Evolutionary conservation across 1,140 invertebrate genomes (phyloP).

Genomic region (Bombyx mori): ASM3026992v2 NC_085129.1:4182501-4183000

Average conservation of each 20-base stretch:
- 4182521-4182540: too few relatives aligned
- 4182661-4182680: slow-evolving; percentile 51
- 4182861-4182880: too few relatives aligned
- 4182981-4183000: too few relatives aligned
- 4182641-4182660: slow-evolving; percentile 34
- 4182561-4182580: background rate
- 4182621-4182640: slow-evolving; percentile 30
- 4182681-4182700: slow-evolving; percentile 38
- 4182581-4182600: slow-evolving; percentile 5
- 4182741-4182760: slow-evolving; percentile 16
- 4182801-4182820: background rate
- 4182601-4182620: slow-evolving; percentile 30
- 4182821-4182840: too few relatives aligned
- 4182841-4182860: too few relatives aligned
- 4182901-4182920: too few relatives aligned
- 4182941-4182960: too few relatives aligned
- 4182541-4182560: too few relatives aligned
- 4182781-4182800: background rate
- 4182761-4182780: slow-evolving; percentile 12
- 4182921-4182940: too few relatives aligned
- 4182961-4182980: too few relatives aligned
- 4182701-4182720: slow-evolving; percentile 48
- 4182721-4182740: slow-evolving; percentile 36
- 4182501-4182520: too few relatives aligned
- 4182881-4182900: too few relatives aligned